Evolutionary conservation across 2,113 vertebrate species (phyloP), one percentile per base, ranked within the genome.

Genomic region (Periophthalmodon schlosseri): DNA sequence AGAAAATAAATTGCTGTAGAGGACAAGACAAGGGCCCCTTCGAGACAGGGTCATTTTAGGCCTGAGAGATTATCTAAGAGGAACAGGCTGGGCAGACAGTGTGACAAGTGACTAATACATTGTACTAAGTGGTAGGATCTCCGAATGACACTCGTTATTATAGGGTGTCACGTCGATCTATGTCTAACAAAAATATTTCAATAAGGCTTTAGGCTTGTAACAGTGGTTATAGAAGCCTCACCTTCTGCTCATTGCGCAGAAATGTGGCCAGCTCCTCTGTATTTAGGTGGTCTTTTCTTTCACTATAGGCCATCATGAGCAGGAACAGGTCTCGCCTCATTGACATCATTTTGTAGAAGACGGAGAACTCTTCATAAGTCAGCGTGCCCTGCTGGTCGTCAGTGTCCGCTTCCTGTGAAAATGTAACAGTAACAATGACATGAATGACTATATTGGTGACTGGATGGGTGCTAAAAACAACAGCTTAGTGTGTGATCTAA

Each of bases 261-360:
- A 99, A 96, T 84, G 95, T 95, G 50, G 94, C 94, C 28, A 99
- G 90, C 52, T 99, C 97, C 1, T 98, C 97, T 0, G 87, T 84
- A 0, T 95, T 98, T 56, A 99, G 94, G 74, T 98, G 95, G 88
- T 99, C 97, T 84, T 97, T 99, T 91, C 95, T 97, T 88, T 97
- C 95, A 16, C 97, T 99, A 91, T 97, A 98, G 76, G 92, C 96
- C 81, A 98, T 88, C 70, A 99, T 95, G 79, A 99, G 63, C 54
- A 99, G 87, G 90, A 96, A 99, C 50, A 99, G 94, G 64, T 99
- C 98, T 16, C 98, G 93, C 15, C 98, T 93, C 75, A 97, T 84
- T 4, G 97, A 99, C 96, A 99, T 99, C 97, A 99, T 99, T 92
- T 95, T 97, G 89, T 99, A 99, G 89, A 99, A 99, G 68, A 98